Evolutionary conservation across 2,888 invertebrate genomes (phyloP).

Genomic region (Eumerus sabulonum): DNA sequence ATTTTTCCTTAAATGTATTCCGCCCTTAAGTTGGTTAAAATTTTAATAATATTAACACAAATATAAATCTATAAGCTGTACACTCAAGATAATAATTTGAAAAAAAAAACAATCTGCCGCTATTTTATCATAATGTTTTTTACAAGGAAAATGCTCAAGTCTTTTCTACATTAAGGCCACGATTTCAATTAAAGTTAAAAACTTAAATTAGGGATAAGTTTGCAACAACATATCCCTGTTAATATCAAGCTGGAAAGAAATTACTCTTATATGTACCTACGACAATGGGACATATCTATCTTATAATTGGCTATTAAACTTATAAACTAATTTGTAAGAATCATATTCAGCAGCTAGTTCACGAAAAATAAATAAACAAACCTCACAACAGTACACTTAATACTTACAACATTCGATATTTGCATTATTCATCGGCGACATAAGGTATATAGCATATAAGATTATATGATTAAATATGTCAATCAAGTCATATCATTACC

Average conservation of each 20-base stretch:
- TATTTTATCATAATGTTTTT: neutral
- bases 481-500: too few species aligned
- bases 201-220: neutral
- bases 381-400: neutral
- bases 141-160: slow-evolving; percentile 11
- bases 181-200: slow-evolving; percentile 22
- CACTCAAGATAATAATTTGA: too few species aligned
- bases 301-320: slow-evolving; percentile 16
- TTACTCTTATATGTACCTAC: too few species aligned
- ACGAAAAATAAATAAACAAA: too few species aligned
- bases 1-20: too few species aligned
- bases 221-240: slow-evolving; percentile 4
- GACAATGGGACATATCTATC: neutral
- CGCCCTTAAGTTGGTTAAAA: too few species aligned
- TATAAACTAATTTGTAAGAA: slow-evolving; percentile 22
- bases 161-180: slow-evolving; percentile 52
- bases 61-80: too few species aligned
- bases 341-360: slow-evolving; percentile 1
- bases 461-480: too few species aligned
- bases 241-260: too few species aligned
- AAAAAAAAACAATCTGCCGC: too few species aligned
- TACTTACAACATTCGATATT: slow-evolving; percentile 9
- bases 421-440: neutral
- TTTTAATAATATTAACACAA: too few species aligned
- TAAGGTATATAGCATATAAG: too few species aligned